These are phyloP conservation scores for Zhuqinia jingwanae DNA, from an alignment of 2,888 invertebrate species.

Conservation along the genomic window DNA sequence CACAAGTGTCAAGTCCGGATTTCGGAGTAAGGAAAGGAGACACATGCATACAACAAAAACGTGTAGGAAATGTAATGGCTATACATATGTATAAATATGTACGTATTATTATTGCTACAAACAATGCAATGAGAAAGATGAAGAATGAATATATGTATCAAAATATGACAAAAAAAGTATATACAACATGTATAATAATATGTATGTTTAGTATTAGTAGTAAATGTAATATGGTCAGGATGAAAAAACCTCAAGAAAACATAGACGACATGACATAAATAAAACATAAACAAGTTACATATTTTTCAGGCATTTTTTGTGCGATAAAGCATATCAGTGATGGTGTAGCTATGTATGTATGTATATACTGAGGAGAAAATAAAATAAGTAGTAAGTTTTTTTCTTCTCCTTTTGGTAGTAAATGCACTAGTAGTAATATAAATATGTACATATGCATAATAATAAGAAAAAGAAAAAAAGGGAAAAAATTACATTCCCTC, in stretches of 20 bases:
- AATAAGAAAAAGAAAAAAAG: conserved; percentile 27
- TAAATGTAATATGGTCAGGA: background rate
- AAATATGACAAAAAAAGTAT: no score
- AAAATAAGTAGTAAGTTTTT: conserved; percentile 14
- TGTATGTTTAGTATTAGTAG: background rate
- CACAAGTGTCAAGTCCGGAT: no score
- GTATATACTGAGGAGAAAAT: background rate
- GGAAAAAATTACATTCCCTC: conserved; percentile 59
- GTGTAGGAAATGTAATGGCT: conserved; percentile 22
- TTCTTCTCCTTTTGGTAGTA: background rate
- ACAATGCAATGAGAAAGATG: no score
- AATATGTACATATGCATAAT: conserved; percentile 31
- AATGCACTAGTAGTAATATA: background rate
- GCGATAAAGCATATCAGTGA: conserved; percentile 35
- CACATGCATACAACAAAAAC: background rate
- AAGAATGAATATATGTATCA: no score
- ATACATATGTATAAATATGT: no score
- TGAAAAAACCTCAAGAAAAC: conserved; percentile 48
- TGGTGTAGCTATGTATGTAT: conserved; percentile 3
- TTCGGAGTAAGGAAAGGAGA: no score
- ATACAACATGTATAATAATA: no score
- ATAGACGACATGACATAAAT: conserved; percentile 72
- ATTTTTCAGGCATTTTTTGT: conserved; percentile 56
- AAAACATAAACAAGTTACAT: conserved; percentile 74
- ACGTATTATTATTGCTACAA: no score